Evolutionary conservation across 1,140 invertebrate species (phyloP).

Genomic region (Drosophila azteca): DNA sequence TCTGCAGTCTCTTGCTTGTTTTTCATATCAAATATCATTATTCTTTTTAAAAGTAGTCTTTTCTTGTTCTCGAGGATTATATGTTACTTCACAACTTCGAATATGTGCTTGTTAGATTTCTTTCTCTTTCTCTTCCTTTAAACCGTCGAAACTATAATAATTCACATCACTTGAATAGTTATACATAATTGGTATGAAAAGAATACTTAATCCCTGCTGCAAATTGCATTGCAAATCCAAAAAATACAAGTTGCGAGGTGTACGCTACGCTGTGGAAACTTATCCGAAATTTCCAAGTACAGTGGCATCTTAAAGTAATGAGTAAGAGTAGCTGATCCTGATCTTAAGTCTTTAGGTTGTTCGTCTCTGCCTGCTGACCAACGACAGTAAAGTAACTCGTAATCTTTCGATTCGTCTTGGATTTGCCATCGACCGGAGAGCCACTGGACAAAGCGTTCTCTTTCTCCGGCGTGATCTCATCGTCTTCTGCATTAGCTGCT

Average conservation of each 20-base stretch:
- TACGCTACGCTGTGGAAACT: conserved; percentile 48
- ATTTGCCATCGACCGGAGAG: conserved; percentile 44
- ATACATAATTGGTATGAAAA: conserved; percentile 53
- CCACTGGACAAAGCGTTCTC: conserved; percentile 65
- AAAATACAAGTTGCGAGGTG: conserved; percentile 59
- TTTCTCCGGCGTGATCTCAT: conserved; percentile 65
- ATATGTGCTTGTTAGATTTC: conserved; percentile 1
- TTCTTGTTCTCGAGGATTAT: conserved; percentile 52
- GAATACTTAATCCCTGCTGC: conserved; percentile 78
- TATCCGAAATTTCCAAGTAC: conserved; percentile 60
- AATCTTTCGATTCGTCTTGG: conserved; percentile 73
- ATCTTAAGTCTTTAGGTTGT: conserved; percentile 77
- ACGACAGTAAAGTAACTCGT: conserved; percentile 78
- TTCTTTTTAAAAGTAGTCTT: conserved; percentile 78
- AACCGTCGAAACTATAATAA: conserved; percentile 29
- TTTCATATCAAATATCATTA: conserved; percentile 48
- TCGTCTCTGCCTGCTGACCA: conserved; percentile 73
- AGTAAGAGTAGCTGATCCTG: conserved; percentile 62
- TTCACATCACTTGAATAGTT: conserved; percentile 29
- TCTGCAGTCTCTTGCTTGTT: conserved; percentile 67
- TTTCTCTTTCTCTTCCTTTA: conserved; percentile 27
- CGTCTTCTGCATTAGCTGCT: conserved; percentile 35
- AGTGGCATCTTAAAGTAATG: conserved; percentile 66
- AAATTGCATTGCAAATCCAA: conserved; percentile 58
- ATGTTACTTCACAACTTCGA: conserved; percentile 32